Evolutionary conservation across 2,888 invertebrate species (phyloP).

Genomic region (Pseudococcus jackbeardsleyi): DNA sequence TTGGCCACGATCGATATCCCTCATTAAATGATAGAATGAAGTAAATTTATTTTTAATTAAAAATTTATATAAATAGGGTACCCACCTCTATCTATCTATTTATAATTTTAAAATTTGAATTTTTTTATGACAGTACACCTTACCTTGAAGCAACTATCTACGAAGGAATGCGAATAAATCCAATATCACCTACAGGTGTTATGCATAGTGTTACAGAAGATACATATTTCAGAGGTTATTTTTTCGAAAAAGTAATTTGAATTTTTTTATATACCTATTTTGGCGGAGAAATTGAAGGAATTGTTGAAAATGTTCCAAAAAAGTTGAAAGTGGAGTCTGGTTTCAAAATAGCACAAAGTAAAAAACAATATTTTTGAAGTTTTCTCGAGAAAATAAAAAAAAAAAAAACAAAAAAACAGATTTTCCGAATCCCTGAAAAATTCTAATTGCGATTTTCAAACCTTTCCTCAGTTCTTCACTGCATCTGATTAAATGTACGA

Average conservation of each 20-base stretch:
- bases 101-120: not conserved
- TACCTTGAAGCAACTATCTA: constrained; percentile 15
- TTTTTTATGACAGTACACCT: not conserved
- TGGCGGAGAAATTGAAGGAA: no score
- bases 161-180: constrained; percentile 15
- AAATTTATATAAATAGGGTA: not conserved
- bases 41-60: not conserved
- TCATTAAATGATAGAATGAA: constrained; percentile 18
- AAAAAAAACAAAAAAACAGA: no score
- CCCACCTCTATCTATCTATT: no score
- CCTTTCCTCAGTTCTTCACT: no score
- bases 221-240: not conserved
- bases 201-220: constrained; percentile 2
- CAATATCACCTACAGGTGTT: not conserved
- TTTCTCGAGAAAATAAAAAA: no score
- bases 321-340: no score
- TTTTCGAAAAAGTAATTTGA: not conserved
- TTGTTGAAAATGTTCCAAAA: no score
- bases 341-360: no score
- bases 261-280: not conserved
- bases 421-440: no score
- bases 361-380: no score
- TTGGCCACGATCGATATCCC: constrained; percentile 41
- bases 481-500: no score
- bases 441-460: no score